These are phyloP conservation scores for Andrena fulva DNA, from an alignment of 2,888 invertebrate species.

Conservation along the genomic window DNA sequence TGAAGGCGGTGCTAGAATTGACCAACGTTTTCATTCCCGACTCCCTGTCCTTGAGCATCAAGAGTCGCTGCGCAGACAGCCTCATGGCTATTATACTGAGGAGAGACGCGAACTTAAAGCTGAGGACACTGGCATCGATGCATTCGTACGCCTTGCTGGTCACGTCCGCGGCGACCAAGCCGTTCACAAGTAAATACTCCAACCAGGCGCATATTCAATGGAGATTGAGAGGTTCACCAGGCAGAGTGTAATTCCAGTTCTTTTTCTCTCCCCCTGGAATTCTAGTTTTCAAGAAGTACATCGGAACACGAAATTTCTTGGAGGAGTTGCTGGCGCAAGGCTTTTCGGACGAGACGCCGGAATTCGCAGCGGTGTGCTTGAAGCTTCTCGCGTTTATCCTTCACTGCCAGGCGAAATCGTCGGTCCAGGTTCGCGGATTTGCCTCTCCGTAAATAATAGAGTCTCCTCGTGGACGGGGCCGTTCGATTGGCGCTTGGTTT, in stretches of 20 bases:
- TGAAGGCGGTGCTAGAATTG: conserved; percentile 62
- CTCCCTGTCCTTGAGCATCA: conserved; percentile 31
- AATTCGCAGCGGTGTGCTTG: conserved; percentile 60
- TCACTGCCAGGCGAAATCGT: conserved; percentile 45
- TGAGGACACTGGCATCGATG: conserved; percentile 57
- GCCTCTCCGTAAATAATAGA: conserved; percentile 24
- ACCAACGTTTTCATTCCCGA: conserved; percentile 48
- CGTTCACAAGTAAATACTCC: conserved; percentile 53
- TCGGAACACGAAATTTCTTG: conserved; percentile 46
- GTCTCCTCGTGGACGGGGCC: not conserved
- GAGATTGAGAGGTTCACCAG: not conserved
- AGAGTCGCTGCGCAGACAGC: conserved; percentile 47
- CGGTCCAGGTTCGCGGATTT: conserved; percentile 43
- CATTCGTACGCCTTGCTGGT: conserved; percentile 64
- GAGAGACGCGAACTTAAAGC: conserved; percentile 43
- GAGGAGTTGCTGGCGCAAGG: conserved; percentile 50
- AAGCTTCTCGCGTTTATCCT: conserved; percentile 66
- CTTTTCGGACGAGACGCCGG: conserved; percentile 55
- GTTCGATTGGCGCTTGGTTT: not conserved
- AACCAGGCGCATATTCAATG: not conserved
- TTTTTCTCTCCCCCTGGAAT: not conserved
- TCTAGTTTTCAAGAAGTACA: conserved; percentile 65
- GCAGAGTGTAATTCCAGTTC: not conserved
- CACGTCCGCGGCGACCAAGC: conserved; percentile 37
- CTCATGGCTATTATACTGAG: conserved; percentile 61